Base-by-base conservation (phyloP, 1,140 invertebrate species). In the Drosophila ogumai region DNA sequence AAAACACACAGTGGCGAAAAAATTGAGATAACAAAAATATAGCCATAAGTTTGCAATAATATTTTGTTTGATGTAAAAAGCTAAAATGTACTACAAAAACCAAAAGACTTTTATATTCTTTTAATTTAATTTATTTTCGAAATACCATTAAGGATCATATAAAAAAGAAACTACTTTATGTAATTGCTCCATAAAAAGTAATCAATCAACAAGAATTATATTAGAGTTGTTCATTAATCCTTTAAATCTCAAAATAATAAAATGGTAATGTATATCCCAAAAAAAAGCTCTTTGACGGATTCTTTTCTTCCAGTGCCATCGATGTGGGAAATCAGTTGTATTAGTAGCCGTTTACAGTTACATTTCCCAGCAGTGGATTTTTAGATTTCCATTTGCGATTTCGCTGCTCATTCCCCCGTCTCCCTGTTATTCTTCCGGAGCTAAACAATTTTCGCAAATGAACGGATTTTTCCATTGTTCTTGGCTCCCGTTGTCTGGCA, bases 371-470 rank as follows among this genome's bases (percentile, higher is more conserved):
- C 67, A 73, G 67, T 59, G 31, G 66, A 72, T 72, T 72, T 59
- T 59, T 72, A 47, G 67, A 68, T 71, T 71, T 71, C 63, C 50
- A 71, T 71, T 76, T 75, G 64, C 61, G 36, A 80, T 67, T 63
- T 74, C 28, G 34, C 34, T 46, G 47, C 46, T 49, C 55, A 50
- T 54, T 66, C 25, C 46, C n/a, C 68, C 17, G 15, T 76, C 76
- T 77, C 71, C 34, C 22, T 73, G 60, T 78, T 59, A 58, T 73
- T 59, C 58, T 54, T 82, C 58, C 75, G 49, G 28, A 58, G 66
- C 73, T 60, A 65, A 75, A 67, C 79, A 75, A 82, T 86, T 87
- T 86, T 87, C 55, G 74, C 82, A 82, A 82, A 75, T 86, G 79
- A 86, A 86, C 73, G 75, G 57, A 75, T 75, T 57, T 75, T 75